Evolutionary conservation across 2,888 invertebrate genomes (phyloP).

Genomic region (Mythimna vitellina): DNA sequence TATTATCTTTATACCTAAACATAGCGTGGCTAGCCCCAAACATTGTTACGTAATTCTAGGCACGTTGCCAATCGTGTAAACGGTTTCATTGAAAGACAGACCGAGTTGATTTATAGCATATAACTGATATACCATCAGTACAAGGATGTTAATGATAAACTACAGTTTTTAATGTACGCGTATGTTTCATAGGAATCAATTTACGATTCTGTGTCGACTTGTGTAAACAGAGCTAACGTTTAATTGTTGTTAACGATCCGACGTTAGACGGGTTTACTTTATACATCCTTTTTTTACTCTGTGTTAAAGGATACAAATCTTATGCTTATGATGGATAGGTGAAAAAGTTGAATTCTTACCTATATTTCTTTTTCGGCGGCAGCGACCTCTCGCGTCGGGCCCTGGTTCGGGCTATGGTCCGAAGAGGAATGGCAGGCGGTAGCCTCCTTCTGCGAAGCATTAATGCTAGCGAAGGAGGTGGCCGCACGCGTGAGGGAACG

Average conservation of each 20-base stretch:
- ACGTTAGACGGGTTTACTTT: conserved; percentile 22
- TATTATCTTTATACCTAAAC: conserved; percentile 24
- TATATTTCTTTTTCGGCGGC: too few species aligned
- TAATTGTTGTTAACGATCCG: conserved; percentile 44
- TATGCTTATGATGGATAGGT: conserved; percentile 5
- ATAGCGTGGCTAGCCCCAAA: conserved; percentile 28
- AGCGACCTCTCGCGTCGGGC: too few species aligned
- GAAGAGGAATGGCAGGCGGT: too few species aligned
- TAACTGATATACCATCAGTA: conserved; percentile 48
- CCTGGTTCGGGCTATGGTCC: too few species aligned
- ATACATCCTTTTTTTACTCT: conserved; percentile 23
- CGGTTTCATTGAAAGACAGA: conserved; percentile 55
- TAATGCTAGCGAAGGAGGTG: too few species aligned
- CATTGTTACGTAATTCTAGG: conserved; percentile 46
- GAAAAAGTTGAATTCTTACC: too few species aligned
- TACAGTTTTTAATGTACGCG: conserved; percentile 37
- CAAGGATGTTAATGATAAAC: conserved; percentile 49
- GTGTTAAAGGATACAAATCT: conserved; percentile 16
- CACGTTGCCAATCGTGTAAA: conserved; percentile 58
- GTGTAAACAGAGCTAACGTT: conserved; percentile 49
- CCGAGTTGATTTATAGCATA: conserved; percentile 53
- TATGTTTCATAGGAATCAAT: conserved; percentile 36
- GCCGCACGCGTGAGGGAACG: too few species aligned
- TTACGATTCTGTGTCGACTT: conserved; percentile 39
- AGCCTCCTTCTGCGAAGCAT: too few species aligned